Evolutionary conservation across 2,113 vertebrate genomes (phyloP).

Genomic region (Hippocampus comes): DNA sequence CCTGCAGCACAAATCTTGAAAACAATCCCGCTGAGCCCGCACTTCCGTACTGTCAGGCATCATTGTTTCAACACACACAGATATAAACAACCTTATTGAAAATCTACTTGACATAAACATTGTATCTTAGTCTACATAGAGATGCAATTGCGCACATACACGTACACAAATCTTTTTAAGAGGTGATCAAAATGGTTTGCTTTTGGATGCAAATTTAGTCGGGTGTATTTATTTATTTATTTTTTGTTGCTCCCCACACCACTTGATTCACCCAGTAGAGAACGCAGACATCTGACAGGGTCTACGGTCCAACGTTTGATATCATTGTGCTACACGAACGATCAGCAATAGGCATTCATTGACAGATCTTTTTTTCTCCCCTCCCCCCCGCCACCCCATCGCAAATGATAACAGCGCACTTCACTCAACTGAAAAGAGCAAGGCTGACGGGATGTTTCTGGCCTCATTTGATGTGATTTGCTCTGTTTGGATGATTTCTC

Average conservation of each 20-base stretch:
- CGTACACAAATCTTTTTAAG: slow-evolving; percentile 50
- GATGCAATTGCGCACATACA: slow-evolving; percentile 60
- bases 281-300: slow-evolving; percentile 19
- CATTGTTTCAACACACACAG: slow-evolving; percentile 45
- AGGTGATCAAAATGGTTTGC: slow-evolving; percentile 43
- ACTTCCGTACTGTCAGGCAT: slow-evolving; percentile 15
- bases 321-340: slow-evolving; percentile 56
- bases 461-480: slow-evolving; percentile 42
- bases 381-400: slow-evolving; percentile 26
- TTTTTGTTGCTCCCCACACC: slow-evolving; percentile 22
- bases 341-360: slow-evolving; percentile 53
- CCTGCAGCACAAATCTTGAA: slow-evolving; percentile 6
- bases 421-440: slow-evolving; percentile 58
- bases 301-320: slow-evolving; percentile 35
- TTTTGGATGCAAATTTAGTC: slow-evolving; percentile 42
- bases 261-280: slow-evolving; percentile 31
- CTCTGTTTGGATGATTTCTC: slow-evolving; percentile 39
- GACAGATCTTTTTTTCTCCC: slow-evolving; percentile 34
- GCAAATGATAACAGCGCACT: slow-evolving; percentile 54
- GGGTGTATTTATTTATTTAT: slow-evolving; percentile 28
- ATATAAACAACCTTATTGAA: slow-evolving; percentile 53
- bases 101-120: slow-evolving; percentile 60
- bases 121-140: slow-evolving; percentile 57
- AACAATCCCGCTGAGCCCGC: slow-evolving; percentile 1
- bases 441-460: slow-evolving; percentile 57